phyloP scores from a whole-genome alignment of 2,888 invertebrate species.

The Platypus cylindrus region DNA sequence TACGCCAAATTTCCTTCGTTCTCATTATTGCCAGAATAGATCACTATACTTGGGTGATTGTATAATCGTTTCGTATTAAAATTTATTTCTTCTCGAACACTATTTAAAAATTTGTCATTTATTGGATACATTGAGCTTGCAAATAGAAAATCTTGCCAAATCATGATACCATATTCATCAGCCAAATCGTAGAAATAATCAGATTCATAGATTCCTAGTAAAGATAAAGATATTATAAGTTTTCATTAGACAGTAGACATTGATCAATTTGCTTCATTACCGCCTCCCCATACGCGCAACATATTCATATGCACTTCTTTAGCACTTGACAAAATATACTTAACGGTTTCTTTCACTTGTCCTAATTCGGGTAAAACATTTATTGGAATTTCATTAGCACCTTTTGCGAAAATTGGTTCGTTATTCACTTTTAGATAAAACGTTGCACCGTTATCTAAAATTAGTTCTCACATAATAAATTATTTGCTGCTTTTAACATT shows the following conservation, averaged over 20 bases:
- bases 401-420: slow-evolving; percentile 81
- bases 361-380: slow-evolving; percentile 70
- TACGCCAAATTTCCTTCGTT: slow-evolving; percentile 79
- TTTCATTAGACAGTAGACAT: not conserved
- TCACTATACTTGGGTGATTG: slow-evolving; percentile 71
- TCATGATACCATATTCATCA: slow-evolving; percentile 77
- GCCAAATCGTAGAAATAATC: slow-evolving; percentile 79
- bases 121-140: slow-evolving; percentile 91
- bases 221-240: not conserved
- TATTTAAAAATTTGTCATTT: slow-evolving; percentile 52
- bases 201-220: slow-evolving; percentile 64
- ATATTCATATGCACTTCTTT: slow-evolving; percentile 77
- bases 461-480: not conserved
- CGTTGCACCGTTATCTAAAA: slow-evolving; percentile 43
- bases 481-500: not conserved
- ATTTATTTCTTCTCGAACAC: slow-evolving; percentile 60
- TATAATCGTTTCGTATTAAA: slow-evolving; percentile 74
- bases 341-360: slow-evolving; percentile 43
- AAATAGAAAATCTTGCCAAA: slow-evolving; percentile 98
- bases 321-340: slow-evolving; percentile 52
- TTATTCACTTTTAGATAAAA: slow-evolving; percentile 84
- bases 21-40: slow-evolving; percentile 96
- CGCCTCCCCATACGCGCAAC: slow-evolving; percentile 95
- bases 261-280: slow-evolving; percentile 1
- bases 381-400: slow-evolving; percentile 87